A percentile compares a stretch with the other conserved stretches of the same genome.
Conservation (phyloP, 2,797 vertebrate genomes). For the Betta splendens region DNA sequence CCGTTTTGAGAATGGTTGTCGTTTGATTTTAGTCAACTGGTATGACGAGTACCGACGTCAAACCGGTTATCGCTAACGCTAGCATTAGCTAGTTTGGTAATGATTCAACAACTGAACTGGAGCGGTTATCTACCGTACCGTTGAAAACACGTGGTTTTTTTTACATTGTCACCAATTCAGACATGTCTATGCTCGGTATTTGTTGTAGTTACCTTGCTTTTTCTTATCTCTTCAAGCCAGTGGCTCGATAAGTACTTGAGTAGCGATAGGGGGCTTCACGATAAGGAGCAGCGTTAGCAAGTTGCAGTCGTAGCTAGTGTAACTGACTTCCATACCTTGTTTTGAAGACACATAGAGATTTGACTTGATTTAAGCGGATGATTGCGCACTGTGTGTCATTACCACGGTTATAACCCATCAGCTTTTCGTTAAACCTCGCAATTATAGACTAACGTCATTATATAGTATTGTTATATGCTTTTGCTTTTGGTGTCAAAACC, state of each 20-base stretch:
- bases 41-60: constrained; percentile 19
- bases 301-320: constrained; percentile 16
- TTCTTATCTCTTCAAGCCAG: constrained; percentile 42
- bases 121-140: background rate
- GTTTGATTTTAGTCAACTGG: constrained; percentile 11
- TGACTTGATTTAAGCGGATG: background rate
- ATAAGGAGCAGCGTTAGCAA: constrained; percentile 63
- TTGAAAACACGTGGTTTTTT: background rate
- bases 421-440: no score
- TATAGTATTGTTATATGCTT: no score
- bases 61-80: constrained; percentile 47
- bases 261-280: constrained; percentile 38
- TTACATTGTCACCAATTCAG: background rate
- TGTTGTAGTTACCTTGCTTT: background rate
- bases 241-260: constrained; percentile 45
- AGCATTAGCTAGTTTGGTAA: constrained; percentile 36
- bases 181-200: no score
- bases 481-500: background rate
- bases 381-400: background rate
- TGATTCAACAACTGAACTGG: constrained; percentile 9
- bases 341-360: background rate
- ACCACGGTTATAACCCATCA: background rate
- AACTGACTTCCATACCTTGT: background rate
- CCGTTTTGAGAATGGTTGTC: background rate
- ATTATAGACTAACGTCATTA: background rate